phyloP scores from a whole-genome alignment of 2,888 invertebrate species.

The Odiellus spinosus region DNA sequence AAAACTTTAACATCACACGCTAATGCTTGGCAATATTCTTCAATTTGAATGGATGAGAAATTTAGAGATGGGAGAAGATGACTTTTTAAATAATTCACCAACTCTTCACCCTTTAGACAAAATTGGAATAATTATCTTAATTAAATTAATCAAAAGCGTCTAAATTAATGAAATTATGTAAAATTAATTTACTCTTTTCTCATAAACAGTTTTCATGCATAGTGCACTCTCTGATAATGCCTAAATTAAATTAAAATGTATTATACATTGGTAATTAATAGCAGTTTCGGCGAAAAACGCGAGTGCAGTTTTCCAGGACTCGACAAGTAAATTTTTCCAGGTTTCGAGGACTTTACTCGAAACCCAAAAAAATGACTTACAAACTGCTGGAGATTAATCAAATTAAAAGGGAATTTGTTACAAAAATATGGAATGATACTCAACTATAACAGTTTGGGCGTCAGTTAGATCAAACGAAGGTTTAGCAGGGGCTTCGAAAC shows the following conservation, averaged over 20 bases:
- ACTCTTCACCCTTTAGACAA: conserved; percentile 31
- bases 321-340: background rate
- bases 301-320: too few relatives aligned
- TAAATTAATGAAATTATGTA: background rate
- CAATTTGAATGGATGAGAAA: conserved; percentile 28
- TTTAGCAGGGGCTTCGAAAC: conserved; percentile 37
- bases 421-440: conserved; percentile 4
- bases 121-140: background rate
- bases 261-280: too few relatives aligned
- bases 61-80: conserved; percentile 33
- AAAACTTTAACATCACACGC: conserved; percentile 32
- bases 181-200: conserved; percentile 23
- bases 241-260: conserved; percentile 18
- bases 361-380: background rate
- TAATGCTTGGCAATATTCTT: conserved; percentile 33
- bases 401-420: background rate
- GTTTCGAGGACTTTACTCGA: background rate
- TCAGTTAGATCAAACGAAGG: conserved; percentile 36
- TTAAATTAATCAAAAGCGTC: conserved; percentile 1
- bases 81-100: conserved; percentile 30
- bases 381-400: background rate
- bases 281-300: too few relatives aligned
- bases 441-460: conserved; percentile 34
- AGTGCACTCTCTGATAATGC: conserved; percentile 25
- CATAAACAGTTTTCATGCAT: conserved; percentile 25